Percentiles rank a stretch among this genome's conserved stretches.
Evolutionary conservation across 2,797 vertebrate species (phyloP).

Genomic region (Cuniculus paca): DNA sequence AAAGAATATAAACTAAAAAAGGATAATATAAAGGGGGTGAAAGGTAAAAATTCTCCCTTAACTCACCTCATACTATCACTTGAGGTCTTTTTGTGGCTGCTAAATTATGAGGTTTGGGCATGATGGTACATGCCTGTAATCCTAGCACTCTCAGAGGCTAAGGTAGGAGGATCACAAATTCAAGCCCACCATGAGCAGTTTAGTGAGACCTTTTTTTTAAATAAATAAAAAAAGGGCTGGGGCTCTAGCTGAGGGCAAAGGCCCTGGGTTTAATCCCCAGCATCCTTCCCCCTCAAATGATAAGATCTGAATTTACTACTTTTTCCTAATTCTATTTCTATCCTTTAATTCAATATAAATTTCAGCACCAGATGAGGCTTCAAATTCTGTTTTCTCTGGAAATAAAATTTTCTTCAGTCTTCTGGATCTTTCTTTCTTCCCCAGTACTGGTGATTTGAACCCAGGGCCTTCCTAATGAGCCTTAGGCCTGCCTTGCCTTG

Average conservation of each 20-base stretch:
- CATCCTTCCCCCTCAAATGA: background rate
- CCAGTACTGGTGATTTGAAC: background rate
- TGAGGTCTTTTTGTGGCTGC: constrained; percentile 17
- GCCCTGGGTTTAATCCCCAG: background rate
- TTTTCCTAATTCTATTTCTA: constrained; percentile 52
- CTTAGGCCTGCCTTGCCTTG: no score
- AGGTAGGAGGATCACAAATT: background rate
- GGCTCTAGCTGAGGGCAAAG: background rate
- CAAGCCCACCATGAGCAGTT: background rate
- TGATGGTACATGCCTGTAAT: background rate
- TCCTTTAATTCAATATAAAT: background rate
- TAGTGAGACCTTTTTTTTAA: background rate
- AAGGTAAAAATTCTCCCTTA: constrained; percentile 38
- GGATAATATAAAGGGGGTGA: background rate
- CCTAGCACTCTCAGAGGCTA: background rate
- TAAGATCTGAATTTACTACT: background rate
- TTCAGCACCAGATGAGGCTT: constrained; percentile 27
- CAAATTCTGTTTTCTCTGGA: constrained; percentile 57
- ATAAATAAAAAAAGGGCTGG: background rate
- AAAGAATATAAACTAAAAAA: constrained; percentile 23
- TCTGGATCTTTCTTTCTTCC: background rate
- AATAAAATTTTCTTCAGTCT: constrained; percentile 59
- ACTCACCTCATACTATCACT: background rate
- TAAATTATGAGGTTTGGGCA: background rate
- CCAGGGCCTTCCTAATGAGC: background rate